Evolutionary conservation across 2,888 invertebrate genomes (phyloP).

Genomic region (Malthinus flaveolus): DNA sequence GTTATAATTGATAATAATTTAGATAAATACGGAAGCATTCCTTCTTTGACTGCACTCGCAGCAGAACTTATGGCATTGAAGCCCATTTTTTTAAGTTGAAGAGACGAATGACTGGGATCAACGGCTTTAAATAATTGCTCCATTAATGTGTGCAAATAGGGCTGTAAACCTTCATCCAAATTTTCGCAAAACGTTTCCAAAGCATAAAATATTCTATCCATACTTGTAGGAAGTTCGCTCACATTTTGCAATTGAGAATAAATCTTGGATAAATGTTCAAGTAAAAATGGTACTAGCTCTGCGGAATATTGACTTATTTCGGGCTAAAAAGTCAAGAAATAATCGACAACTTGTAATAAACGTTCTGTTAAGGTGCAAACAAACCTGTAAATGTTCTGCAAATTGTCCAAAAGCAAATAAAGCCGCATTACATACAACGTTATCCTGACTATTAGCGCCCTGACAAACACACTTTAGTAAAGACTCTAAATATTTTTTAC

Average conservation of each 20-base stretch:
- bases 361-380: background rate
- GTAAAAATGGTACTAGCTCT: slow-evolving; percentile 72
- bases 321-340: slow-evolving; percentile 61
- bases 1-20: slow-evolving; percentile 68
- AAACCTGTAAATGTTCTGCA: slow-evolving; percentile 73
- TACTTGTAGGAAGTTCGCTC: slow-evolving; percentile 64
- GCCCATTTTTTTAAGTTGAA: slow-evolving; percentile 68
- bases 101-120: slow-evolving; percentile 59
- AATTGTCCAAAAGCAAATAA: slow-evolving; percentile 81
- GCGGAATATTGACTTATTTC: slow-evolving; percentile 74
- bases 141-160: slow-evolving; percentile 74
- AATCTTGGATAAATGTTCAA: slow-evolving; percentile 68
- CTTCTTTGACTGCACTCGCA: slow-evolving; percentile 70
- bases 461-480: slow-evolving; percentile 71
- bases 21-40: slow-evolving; percentile 72
- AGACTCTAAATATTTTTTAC: slow-evolving; percentile 69
- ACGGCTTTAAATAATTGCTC: slow-evolving; percentile 67
- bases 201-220: slow-evolving; percentile 77
- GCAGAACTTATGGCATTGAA: slow-evolving; percentile 71
- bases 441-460: slow-evolving; percentile 67
- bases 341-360: background rate
- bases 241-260: slow-evolving; percentile 60
- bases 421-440: slow-evolving; percentile 72
- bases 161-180: slow-evolving; percentile 70
- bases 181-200: slow-evolving; percentile 80